These are phyloP conservation scores for Macheiramphus alcinus DNA, from an alignment of 2,113 vertebrate genomes.

Conservation along the genomic window DNA sequence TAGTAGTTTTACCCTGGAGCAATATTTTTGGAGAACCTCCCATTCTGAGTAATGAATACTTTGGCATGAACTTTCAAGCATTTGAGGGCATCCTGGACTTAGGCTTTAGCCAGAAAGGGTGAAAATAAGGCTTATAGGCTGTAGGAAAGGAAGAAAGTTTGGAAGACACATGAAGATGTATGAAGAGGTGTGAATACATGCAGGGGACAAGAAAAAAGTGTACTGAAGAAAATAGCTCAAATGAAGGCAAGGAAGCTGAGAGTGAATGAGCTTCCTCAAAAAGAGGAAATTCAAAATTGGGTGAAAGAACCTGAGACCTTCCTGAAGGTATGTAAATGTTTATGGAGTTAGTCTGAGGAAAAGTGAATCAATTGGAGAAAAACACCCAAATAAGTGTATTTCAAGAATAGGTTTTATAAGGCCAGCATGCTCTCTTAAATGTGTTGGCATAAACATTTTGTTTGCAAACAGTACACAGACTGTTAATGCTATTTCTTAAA, in stretches of 20 bases:
- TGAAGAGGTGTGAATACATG: neutral
- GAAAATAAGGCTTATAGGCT: neutral
- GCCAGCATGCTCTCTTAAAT: neutral
- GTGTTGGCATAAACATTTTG: neutral
- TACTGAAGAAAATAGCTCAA: neutral
- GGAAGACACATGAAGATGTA: neutral
- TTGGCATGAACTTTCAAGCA: neutral
- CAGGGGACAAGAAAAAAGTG: neutral
- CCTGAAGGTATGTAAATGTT: neutral
- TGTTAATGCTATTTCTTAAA: neutral
- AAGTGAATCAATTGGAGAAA: neutral
- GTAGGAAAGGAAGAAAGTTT: neutral
- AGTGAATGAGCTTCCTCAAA: neutral
- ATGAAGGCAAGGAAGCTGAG: neutral
- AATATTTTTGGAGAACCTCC: neutral
- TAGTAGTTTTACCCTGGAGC: neutral
- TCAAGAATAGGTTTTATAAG: neutral
- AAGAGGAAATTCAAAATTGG: neutral
- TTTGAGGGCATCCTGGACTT: neutral
- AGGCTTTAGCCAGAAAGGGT: neutral
- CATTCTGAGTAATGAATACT: neutral
- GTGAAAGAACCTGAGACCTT: neutral
- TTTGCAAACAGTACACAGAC: neutral
- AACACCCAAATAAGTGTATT: neutral
- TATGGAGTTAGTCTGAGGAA: neutral